Percentiles rank a stretch among this genome's conserved stretches.
Evolutionary conservation across 2,113 vertebrate species (phyloP).

Genomic region (Epinephelus fuscoguttatus): DNA sequence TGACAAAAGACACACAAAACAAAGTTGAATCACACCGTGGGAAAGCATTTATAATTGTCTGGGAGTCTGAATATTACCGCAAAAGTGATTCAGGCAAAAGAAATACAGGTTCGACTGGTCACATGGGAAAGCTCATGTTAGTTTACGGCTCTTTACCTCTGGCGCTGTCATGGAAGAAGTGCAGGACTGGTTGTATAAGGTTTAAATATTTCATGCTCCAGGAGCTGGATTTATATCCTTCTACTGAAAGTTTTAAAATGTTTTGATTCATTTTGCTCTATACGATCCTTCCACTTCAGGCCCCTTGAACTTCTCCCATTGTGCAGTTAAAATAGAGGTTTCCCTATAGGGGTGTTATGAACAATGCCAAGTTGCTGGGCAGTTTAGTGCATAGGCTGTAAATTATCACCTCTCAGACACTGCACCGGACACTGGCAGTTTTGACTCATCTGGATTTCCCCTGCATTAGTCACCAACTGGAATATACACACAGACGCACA

Average conservation of each 20-base stretch:
- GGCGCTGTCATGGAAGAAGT: conserved; percentile 25
- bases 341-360: conserved; percentile 49
- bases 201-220: conserved; percentile 60
- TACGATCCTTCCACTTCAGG: not conserved
- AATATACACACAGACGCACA: conserved; percentile 80
- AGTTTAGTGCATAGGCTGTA: conserved; percentile 81
- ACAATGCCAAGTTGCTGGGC: conserved; percentile 82
- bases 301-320: not conserved
- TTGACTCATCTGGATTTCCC: conserved; percentile 87
- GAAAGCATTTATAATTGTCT: conserved; percentile 78
- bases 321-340: conserved; percentile 37
- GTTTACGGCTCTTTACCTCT: conserved; percentile 14
- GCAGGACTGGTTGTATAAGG: conserved; percentile 41
- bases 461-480: conserved; percentile 84
- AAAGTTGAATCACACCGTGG: conserved; percentile 76
- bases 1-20: conserved; percentile 71
- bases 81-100: conserved; percentile 52
- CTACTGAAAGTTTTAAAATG: not conserved
- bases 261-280: not conserved
- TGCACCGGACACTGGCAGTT: conserved; percentile 78
- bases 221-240: conserved; percentile 46
- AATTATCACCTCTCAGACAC: conserved; percentile 77
- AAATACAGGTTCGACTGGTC: conserved; percentile 71
- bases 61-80: conserved; percentile 65
- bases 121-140: conserved; percentile 3